Evolutionary conservation across 2,797 vertebrate genomes (phyloP), one percentile per base, ranked within the genome.

Genomic region (Semotilus atromaculatus): DNA sequence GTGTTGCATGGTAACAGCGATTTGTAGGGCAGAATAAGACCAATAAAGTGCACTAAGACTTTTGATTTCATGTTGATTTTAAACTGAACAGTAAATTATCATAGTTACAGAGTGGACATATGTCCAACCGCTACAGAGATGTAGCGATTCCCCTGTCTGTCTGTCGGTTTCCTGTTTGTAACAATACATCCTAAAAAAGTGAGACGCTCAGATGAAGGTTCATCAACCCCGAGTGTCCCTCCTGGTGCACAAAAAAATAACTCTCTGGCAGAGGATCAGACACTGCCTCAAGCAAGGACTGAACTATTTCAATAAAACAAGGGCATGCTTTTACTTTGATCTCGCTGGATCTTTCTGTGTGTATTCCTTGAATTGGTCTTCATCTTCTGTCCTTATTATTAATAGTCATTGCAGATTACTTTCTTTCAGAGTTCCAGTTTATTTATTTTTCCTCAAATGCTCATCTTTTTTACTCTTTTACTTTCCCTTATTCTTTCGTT

Each of bases 251-350:
- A 77, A 82, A 81, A 77, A 85, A 80, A 45, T 5, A 83, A 45
- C 51, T 77, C 34, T 74, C 71, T 68, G 78, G 62, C 71, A 43
- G 43, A 43, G 74, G 85, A 86, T 67, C 85, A 90, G 83, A 88
- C 86, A 73, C 16, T 31, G 86, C 88, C 81, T 72, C 68, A 23
- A 58, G 77, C 88, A 45, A 80, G 6, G 62, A 80, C n/a, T 80
- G 67, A 83, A 81, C 53, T 78, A 85, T 81, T 87, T 87, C 19
- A 82, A 85, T 81, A 86, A 71, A 78, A 67, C 62, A 76, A 51
- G 31, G 45, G 77, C 67, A 67, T 48, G 60, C n/a, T 67, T 85
- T 82, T 53, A 55, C 79, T 83, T 81, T 88, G 62, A 88, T 87
- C 87, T 75, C 14, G 55, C 23, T 66, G 45, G 74, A 60, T 70